These are phyloP conservation scores for Andrena praecox DNA, from an alignment of 2,888 invertebrate species.

Conservation along the genomic window DNA sequence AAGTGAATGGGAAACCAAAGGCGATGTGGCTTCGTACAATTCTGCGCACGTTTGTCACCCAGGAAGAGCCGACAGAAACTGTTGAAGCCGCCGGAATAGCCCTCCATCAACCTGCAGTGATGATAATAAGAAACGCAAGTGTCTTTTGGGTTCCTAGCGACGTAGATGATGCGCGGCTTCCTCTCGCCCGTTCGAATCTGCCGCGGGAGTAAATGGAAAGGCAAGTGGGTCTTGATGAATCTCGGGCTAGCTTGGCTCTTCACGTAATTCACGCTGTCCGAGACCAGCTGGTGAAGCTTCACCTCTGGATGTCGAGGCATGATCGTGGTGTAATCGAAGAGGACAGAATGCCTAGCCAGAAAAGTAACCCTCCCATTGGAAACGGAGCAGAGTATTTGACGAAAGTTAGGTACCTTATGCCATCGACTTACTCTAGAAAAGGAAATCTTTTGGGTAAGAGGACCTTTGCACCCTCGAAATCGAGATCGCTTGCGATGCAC, in stretches of 20 bases:
- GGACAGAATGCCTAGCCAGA: constrained; percentile 22
- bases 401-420: neutral
- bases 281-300: constrained; percentile 48
- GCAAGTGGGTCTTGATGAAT: constrained; percentile 89
- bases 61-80: constrained; percentile 88
- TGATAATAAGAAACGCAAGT: constrained; percentile 90
- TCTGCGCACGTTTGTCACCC: constrained; percentile 86
- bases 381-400: neutral
- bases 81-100: constrained; percentile 86
- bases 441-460: constrained; percentile 86
- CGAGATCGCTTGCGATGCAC: constrained; percentile 92
- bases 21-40: neutral
- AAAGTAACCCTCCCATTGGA: neutral
- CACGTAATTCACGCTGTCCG: constrained; percentile 79
- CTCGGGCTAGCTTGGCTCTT: constrained; percentile 86
- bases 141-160: constrained; percentile 91
- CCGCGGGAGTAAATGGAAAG: constrained; percentile 87
- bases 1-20: neutral
- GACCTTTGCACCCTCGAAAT: constrained; percentile 90
- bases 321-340: constrained; percentile 35
- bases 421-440: constrained; percentile 78
- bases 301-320: constrained; percentile 19
- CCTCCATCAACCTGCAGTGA: constrained; percentile 87
- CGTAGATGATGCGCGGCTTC: constrained; percentile 88
- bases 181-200: constrained; percentile 83